Base-by-base conservation (phyloP, 2,797 vertebrate genomes). In the Thamnophis elegans region DNA sequence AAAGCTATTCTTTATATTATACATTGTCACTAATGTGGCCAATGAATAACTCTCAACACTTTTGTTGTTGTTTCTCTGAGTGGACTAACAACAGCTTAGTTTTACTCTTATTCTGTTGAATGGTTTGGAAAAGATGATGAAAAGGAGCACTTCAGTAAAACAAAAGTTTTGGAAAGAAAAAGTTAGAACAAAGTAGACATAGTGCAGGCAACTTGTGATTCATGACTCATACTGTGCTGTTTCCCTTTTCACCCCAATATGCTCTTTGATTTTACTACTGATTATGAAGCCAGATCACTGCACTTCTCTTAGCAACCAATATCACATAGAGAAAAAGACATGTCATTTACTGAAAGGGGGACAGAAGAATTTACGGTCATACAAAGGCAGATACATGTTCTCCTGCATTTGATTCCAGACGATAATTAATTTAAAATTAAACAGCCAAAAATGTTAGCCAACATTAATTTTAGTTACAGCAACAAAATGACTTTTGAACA, bases 291-390 rank as follows among this genome's bases (percentile, higher is more conserved):
- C 95, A 96, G 95, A 92, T 92, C 96, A 96, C 28, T 96, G 96
- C 96, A 95, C 97, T 97, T 98, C 98, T 98, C 99, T 98, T 99
- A 99, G 99, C 99, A 99, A 99, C 99, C 97, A 95, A 97, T 97
- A 97, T 90, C 95, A 95, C 95, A 96, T 92, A 47, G 91, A 88
- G 6, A 91, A 96, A 96, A 97, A 97, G 96, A 95, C 96, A 96
- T 94, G 96, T 93, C 96, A 95, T 96, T 95, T 96, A 89, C 95
- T 96, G 95, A 96, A 97, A 91, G 85, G 90, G 96, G 94, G 97
- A 97, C 89, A 96, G 96, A 96, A 95, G 96, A 97, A 96, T 97
- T 94, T 92, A 88, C 85, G 96, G 96, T 96, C 96, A 93, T 91
- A 97, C 95, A 97, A 98, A 97, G 95, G 95, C 92, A 97, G 95